Conservation (phyloP, 2,113 vertebrate species). For the Calidris pygmaea region DNA sequence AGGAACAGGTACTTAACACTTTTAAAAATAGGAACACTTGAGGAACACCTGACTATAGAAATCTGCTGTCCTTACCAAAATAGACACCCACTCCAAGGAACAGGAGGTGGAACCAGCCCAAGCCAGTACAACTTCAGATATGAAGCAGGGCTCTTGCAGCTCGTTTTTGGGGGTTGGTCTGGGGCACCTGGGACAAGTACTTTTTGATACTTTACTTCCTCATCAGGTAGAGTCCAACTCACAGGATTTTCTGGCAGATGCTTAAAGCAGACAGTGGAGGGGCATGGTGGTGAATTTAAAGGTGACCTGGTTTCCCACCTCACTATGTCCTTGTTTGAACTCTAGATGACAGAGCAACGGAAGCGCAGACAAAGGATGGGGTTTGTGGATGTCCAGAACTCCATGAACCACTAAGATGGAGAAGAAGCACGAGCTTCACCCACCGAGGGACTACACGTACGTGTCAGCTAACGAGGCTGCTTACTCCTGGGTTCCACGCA, state of each 20-base stretch:
- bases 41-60: neutral
- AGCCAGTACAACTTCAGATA: neutral
- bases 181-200: neutral
- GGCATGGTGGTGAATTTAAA: neutral
- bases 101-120: neutral
- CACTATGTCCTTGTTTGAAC: neutral
- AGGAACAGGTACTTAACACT: conserved; percentile 86
- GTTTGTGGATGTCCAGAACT: conserved; percentile 90
- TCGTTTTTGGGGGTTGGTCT: rapidly evolving
- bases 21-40: neutral
- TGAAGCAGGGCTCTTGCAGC: neutral
- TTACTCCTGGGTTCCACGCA: neutral
- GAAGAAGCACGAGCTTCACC: neutral
- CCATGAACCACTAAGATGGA: conserved; percentile 71
- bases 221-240: neutral
- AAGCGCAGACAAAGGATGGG: conserved; percentile 95
- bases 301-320: neutral
- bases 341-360: conserved; percentile 96
- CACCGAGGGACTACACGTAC: neutral
- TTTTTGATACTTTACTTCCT: neutral
- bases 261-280: neutral
- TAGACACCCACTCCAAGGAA: neutral
- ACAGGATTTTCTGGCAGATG: neutral
- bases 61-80: neutral
- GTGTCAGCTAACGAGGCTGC: neutral